Percentiles rank a stretch among this genome's conserved stretches.
Conservation (phyloP, 2,113 vertebrate species). For the Larimichthys crocea region DNA sequence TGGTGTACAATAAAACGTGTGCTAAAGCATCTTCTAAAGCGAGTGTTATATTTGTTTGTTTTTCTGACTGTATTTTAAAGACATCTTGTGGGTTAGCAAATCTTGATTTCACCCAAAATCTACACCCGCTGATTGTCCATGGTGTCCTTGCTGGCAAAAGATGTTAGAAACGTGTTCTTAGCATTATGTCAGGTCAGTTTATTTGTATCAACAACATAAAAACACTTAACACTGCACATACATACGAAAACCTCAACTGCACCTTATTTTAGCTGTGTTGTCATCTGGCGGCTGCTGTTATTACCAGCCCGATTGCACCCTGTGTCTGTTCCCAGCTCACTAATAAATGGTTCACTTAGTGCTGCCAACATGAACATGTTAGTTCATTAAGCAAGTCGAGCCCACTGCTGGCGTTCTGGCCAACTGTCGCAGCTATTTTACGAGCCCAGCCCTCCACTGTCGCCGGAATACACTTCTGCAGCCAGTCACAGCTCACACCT, state of each 20-base stretch:
- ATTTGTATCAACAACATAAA: neutral
- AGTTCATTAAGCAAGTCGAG: conserved; percentile 78
- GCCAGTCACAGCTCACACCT: conserved; percentile 42
- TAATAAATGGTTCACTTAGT: conserved; percentile 78
- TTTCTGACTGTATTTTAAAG: neutral
- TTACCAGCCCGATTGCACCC: conserved; percentile 58
- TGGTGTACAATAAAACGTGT: conserved; percentile 37
- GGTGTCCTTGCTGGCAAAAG: neutral
- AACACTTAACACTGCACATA: neutral
- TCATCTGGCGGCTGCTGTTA: conserved; percentile 64
- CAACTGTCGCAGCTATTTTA: conserved; percentile 80
- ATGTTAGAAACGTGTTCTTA: neutral
- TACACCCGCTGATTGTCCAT: neutral
- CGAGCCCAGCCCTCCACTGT: conserved; percentile 40
- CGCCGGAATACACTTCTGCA: conserved; percentile 31
- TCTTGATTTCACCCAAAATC: neutral
- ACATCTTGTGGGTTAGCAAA: neutral
- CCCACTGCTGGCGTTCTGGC: conserved; percentile 62
- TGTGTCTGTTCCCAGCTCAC: conserved; percentile 60
- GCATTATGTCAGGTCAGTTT: neutral
- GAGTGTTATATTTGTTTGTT: neutral
- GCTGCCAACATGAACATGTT: conserved; percentile 78
- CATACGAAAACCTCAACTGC: neutral
- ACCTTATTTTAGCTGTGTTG: conserved; percentile 35
- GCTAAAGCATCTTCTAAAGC: neutral